Conservation (phyloP, 2,797 vertebrate genomes). For the Enteromius argenteus region DNA sequence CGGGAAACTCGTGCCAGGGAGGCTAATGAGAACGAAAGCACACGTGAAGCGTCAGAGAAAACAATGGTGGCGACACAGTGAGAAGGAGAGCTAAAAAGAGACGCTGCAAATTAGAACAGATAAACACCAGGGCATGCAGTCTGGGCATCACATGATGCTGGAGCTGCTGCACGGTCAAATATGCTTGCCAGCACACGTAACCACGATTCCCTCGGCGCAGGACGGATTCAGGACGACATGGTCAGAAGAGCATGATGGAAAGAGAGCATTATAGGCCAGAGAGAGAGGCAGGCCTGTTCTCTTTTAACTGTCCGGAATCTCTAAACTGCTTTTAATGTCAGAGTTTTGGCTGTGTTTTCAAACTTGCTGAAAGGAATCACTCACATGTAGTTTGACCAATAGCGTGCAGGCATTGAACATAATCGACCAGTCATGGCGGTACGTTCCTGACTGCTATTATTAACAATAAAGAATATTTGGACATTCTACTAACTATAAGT, state of each 20-base stretch:
- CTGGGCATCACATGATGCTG: slow-evolving; percentile 21
- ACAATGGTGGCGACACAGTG: slow-evolving; percentile 50
- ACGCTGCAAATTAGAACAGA: slow-evolving; percentile 8
- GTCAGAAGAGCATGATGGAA: not conserved
- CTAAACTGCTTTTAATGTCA: not conserved
- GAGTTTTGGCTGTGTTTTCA: not conserved
- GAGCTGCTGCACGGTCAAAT: not conserved
- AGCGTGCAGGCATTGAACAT: too few relatives aligned
- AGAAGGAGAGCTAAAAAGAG: slow-evolving; percentile 24
- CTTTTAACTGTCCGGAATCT: not conserved
- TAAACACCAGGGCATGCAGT: slow-evolving; percentile 34
- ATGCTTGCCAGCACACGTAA: slow-evolving; percentile 18
- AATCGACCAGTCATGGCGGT: too few relatives aligned
- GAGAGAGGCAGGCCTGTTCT: not conserved
- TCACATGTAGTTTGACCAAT: not conserved
- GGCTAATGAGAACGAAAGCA: slow-evolving; percentile 62
- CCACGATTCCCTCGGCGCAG: not conserved
- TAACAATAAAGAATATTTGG: not conserved
- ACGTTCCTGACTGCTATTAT: not conserved
- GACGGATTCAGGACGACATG: not conserved
- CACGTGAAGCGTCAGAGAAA: slow-evolving; percentile 66
- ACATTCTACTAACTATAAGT: too few relatives aligned
- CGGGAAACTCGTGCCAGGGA: slow-evolving; percentile 41
- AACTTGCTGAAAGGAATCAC: not conserved
- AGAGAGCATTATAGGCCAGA: not conserved